Base-by-base conservation (phyloP, 2,888 invertebrate genomes). In the Dicyrtomina minuta region DNA sequence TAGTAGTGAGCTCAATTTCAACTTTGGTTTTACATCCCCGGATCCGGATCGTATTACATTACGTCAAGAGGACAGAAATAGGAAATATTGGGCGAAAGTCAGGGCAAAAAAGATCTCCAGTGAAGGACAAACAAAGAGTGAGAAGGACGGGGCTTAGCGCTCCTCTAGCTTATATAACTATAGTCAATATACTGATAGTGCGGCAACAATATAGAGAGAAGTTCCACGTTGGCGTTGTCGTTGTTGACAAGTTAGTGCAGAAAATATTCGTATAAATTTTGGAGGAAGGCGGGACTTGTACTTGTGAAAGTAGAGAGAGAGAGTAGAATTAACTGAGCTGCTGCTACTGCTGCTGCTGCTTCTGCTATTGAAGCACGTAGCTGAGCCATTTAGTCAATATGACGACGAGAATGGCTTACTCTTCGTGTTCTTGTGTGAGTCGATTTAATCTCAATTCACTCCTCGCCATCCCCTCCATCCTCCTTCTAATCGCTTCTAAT, bases 401-500 rank as follows among this genome's bases (percentile, higher is more conserved):
- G 41, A 58, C 33, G 39, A 39, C 33, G 33, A 46, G 8, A 17
- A 64, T 51, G 64, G 46, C 64, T 51, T 27, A 64, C 17, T 49
- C 51, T 39, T 17, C 22, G 27, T 33, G 33, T 33, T 33, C 33
- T 33, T 33, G 33, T 33, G 33, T 33, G 33, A 64, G 64, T 64
- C 64, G 46, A 51, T 64, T 64, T 51, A 68, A 68, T 61, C 68
- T 71, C 22, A 71, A 71, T 58, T 67, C 71, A 26, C 70, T 76
- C 53, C 70, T 74, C 27, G 71, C 74, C 74, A 75, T 77, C 69
- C 75, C 75, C 49, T 70, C 74, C 49, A 71, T 77, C 46, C 72
- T 77, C n/a, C 75, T 77, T 44, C 73, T 77, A 67, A 74, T 77
- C 68, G 75, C 74, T 39, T 75, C 77, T 65, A 75, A 77, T 72